phyloP scores from a whole-genome alignment of 2,797 vertebrate species.

The Lepidocolaptes lacrymiger region DNA sequence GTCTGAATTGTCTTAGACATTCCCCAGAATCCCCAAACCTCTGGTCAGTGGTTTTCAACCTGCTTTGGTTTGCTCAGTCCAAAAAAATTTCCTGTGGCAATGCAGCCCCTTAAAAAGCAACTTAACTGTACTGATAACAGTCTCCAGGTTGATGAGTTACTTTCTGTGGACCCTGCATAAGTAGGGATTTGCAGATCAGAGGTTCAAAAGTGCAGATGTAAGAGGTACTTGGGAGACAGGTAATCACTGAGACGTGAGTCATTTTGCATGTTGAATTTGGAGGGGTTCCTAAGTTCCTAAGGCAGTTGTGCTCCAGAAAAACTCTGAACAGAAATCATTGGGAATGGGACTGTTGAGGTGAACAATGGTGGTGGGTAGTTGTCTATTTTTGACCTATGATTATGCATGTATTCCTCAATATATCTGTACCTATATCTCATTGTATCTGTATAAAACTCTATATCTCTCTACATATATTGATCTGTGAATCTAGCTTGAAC shows the following conservation, averaged over 20 bases:
- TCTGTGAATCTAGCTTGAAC: not conserved
- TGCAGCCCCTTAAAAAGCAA: not conserved
- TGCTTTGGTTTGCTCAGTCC: not conserved
- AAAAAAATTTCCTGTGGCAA: not conserved
- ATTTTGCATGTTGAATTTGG: not conserved
- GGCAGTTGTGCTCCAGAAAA: not conserved
- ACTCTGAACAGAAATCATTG: not conserved
- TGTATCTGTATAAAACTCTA: not conserved
- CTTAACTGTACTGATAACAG: conserved; percentile 38
- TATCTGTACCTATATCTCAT: not conserved
- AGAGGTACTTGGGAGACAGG: not conserved
- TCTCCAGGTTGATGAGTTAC: conserved; percentile 56
- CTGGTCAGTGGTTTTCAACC: not conserved
- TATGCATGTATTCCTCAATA: not conserved
- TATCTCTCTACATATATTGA: not conserved
- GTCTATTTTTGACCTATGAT: not conserved
- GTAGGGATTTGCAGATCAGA: not conserved
- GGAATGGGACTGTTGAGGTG: not conserved
- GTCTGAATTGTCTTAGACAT: not conserved
- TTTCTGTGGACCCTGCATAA: not conserved
- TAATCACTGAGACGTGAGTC: not conserved
- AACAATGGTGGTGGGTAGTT: not conserved
- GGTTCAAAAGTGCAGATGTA: conserved; percentile 57
- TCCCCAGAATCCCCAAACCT: not conserved
- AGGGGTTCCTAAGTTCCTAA: not conserved